Base-by-base conservation (phyloP, 2,113 vertebrate species). In the Grallaria varia region DNA sequence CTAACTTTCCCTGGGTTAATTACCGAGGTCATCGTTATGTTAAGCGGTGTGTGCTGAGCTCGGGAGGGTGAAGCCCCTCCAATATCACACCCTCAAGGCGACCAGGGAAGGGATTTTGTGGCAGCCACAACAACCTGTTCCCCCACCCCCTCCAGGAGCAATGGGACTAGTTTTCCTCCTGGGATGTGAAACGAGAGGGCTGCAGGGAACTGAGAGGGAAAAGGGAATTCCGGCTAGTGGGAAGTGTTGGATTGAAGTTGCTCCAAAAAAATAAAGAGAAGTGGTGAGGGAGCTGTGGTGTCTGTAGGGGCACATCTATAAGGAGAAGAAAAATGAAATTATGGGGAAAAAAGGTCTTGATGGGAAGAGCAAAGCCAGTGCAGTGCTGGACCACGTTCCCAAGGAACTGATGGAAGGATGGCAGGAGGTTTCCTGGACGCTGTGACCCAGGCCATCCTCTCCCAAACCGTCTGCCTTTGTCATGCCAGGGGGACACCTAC, bases 361-460 rank as follows among this genome's bases (percentile, higher is more conserved):
- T 8, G 47, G 69, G 42, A 92, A 69, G 31, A 69, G 23, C 3
- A 0, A 63, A 66, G 28, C 49, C 5, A 1, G 10, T 2, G 0
- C 0, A 0, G 17, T 33, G 28, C 64, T 0, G 0, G 33, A 6
- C 23, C 0, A 2, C 9, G 52, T 93, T 91, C 77, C 77, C 27
- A 8, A 52, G 56, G 47, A 50, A 63, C 0, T 44, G 37, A 33
- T 81, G 60, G 44, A 47, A 82, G 30, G 56, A 24, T 78, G 40
- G 19, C 18, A 1, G 17, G 60, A 67, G 3, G 2, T 63, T 76
- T 78, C 42, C 64, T 79, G 79, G 35, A 3, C 78, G 33, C 35
- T 4, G 1, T 9, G 6, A 73, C n/a, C 44, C 27, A 44, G 53
- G 19, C 37, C 40, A 40, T 76, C 24, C 47, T 84, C 20, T 89